These are phyloP conservation scores for Cistogaster globosa DNA, from an alignment of 2,888 invertebrate species.

Conservation along the genomic window DNA sequence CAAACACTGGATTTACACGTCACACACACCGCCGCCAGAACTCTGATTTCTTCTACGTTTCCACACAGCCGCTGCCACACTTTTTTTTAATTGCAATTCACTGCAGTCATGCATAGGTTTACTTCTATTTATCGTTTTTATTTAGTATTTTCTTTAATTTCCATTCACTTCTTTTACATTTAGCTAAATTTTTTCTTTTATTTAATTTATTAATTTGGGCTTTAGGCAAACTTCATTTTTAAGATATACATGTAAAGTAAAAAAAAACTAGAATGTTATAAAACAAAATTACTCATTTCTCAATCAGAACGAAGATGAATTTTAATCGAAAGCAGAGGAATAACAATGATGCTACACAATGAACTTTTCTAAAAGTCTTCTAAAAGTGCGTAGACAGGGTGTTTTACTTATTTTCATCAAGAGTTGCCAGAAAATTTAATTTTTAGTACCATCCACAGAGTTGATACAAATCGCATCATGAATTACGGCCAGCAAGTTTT, in stretches of 20 bases:
- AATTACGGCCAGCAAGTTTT: too few relatives aligned
- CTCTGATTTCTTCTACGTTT: slow-evolving; percentile 66
- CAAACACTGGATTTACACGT: slow-evolving; percentile 70
- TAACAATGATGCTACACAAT: slow-evolving; percentile 63
- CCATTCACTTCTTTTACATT: slow-evolving; percentile 4
- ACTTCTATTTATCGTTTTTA: slow-evolving; percentile 47
- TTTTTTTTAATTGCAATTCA: slow-evolving; percentile 70
- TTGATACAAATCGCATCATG: not conserved
- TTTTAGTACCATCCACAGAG: slow-evolving; percentile 17
- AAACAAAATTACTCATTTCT: slow-evolving; percentile 71
- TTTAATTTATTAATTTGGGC: not conserved
- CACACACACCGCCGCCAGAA: slow-evolving; percentile 69
- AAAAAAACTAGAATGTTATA: slow-evolving; percentile 62
- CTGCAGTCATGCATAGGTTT: slow-evolving; percentile 70
- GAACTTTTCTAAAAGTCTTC: slow-evolving; percentile 64
- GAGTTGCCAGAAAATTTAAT: too few relatives aligned
- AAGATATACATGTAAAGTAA: slow-evolving; percentile 50
- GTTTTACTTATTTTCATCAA: not conserved
- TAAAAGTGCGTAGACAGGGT: slow-evolving; percentile 69
- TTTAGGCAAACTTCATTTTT: slow-evolving; percentile 61
- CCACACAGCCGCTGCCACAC: slow-evolving; percentile 66
- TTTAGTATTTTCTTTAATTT: slow-evolving; percentile 30
- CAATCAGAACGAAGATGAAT: slow-evolving; percentile 68
- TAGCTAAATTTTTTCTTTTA: not conserved
- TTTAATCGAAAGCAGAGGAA: slow-evolving; percentile 56